Base-by-base conservation (phyloP, 2,113 vertebrate genomes). In the Nyctereutes procyonoides region DNA sequence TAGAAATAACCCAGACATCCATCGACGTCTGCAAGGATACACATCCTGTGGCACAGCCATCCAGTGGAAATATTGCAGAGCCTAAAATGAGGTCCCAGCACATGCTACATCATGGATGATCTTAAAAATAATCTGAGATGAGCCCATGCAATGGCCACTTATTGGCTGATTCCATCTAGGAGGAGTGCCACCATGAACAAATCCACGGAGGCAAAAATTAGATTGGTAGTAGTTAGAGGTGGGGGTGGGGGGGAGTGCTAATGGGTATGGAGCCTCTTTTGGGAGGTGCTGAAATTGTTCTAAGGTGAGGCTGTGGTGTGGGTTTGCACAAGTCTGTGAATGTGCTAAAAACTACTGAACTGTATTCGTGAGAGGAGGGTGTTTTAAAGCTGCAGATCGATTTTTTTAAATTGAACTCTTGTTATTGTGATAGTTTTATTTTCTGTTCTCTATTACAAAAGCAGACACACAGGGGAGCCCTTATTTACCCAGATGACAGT, bases 61-160 rank as follows among this genome's bases (percentile, higher is more conserved):
- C 24, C 20, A 2, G 4, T 3, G 74, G 53, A 20, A 62, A 62
- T 7, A 17, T 16, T 2, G 10, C 1, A 22, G 0, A 58, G 15
- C 56, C 12, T 2, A 63, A 38, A 63, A 35, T 1, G 28, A 14
- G 17, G 77, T 26, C 22, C 15, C 4, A 11, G n/a, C 8, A 5
- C 11, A 32, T 0, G 6, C 2, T 0, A 16, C 67, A 28, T 5
- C 48, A 1, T 0, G 5, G 62, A 35, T 0, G 38, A 30, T 77
- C 8, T 3, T 32, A 19, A 56, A 28, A 51, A 35, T 48, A 51
- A 6, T 14, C 9, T 63, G 65, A 62, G 56, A 28, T 16, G 80
- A 16, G 43, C 17, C 7, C 30, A 11, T 0, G 19, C 43, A 26
- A 58, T 19, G 11, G 35, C 35, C 82, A 55, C 53, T 10, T 2